Base-by-base conservation (phyloP, 1,140 invertebrate species). In the Ceratoteleas bidentatus region DNA sequence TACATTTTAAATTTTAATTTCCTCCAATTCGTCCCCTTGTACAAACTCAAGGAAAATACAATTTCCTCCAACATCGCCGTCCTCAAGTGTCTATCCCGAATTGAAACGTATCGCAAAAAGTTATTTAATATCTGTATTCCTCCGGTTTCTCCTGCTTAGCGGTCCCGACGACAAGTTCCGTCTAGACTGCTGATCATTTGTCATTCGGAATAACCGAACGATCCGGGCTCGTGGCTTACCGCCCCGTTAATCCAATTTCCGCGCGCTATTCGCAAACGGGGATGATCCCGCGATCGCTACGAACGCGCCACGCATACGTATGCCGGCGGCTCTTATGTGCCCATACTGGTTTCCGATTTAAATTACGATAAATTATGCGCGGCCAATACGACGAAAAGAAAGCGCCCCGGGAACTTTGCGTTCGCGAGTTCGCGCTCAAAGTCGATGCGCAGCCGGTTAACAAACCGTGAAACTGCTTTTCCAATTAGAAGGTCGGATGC, bases 161-260 rank as follows among this genome's bases (percentile, higher is more conserved):
- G 8, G 56, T 66, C 24, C 24, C 24, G 24, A 24, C 24, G 47
- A 77, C 64, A 70, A 57, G 38, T 49, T 57, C 11, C 32, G 45
- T 66, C 66, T 72, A 36, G 53, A 75, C 45, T 61, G 15, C 11
- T 15, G 78, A 77, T 84, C 78, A 84, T 87, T 86, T 85, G 85
- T 86, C 85, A 86, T 84, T 84, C 62, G 79, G 65, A 83, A 76
- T 79, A 81, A 77, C 77, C 80, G 73, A 60, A 54, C 81, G 69
- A 84, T 83, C 73, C 57, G 34, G 36, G 56, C 34, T 73, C 43
- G 81, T 62, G 84, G 85, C 78, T 78, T 69, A 82, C 84, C 84
- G 81, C 72, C 64, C 65, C 70, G 84, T 87, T 87, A 86, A 87
- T 87, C 80, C 72, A 84, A 84, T 84, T 87, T 82, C 80, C 75